Evolutionary conservation across 2,113 vertebrate genomes (phyloP), one percentile per base, ranked within the genome.

Genomic region (Strigops habroptila): DNA sequence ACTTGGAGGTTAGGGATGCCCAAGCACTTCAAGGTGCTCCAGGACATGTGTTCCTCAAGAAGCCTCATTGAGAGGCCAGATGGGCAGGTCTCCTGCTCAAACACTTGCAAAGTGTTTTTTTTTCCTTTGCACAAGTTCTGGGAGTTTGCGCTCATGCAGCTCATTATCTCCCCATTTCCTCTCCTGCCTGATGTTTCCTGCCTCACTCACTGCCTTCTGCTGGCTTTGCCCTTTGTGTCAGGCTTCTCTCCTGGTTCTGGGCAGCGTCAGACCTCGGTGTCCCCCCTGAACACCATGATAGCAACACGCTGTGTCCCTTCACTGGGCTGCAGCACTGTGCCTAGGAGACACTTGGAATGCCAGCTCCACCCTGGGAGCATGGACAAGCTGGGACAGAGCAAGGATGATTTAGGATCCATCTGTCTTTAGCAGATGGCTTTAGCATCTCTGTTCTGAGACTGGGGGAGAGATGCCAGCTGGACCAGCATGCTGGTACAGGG

Each of bases 121-220:
- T 95, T 93, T 93, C 88, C 88, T 75, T 65, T 78, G 73, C 92
- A 82, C 8, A 19, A 52, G 65, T 86, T 95, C 86, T 11, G 19
- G 63, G 60, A 35, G 80, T 94, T 96, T 86, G 80, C 89, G 81
- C 35, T 97, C 57, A 12, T 7, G 33, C 46, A 68, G 77, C 81
- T 91, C 76, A 75, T 94, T 86, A 95, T 92, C 95, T 96, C 82
- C 88, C 62, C 0, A 0, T 83, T 96, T 97, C 96, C 95, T 95
- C 86, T 57, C 62, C 88, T 55, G 86, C 64, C 88, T 78, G 96
- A 78, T 93, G 90, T 93, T 95, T 97, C 96, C 95, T 96, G 92
- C 73, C 52, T 41, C 2, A 2, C 33, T 95, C 9, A 1, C 71
- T 92, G 60, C 51, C 79, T 93, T 92, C 78, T 62, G 31, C 51